phyloP scores from a whole-genome alignment of 1,140 invertebrate species.

The Drosophila repleta region DNA sequence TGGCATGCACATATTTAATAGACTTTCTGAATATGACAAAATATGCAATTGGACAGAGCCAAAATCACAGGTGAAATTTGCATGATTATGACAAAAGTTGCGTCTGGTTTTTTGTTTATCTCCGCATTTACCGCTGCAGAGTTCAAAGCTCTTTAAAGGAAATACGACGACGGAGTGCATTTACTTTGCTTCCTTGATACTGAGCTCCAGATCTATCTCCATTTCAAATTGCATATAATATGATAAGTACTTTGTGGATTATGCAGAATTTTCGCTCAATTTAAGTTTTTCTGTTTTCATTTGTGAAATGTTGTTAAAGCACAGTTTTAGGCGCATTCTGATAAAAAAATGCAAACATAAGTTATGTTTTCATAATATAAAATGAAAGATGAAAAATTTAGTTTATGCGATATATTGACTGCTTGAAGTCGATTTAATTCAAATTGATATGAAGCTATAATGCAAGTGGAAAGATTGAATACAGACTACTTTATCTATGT shows the following conservation, averaged over 20 bases:
- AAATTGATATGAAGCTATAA: neutral
- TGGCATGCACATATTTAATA: conserved; percentile 80
- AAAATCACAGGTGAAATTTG: conserved; percentile 73
- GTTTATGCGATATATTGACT: too few species aligned
- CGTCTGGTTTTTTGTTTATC: conserved; percentile 10
- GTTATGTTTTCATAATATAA: neutral
- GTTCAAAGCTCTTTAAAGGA: conserved; percentile 58
- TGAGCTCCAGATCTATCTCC: conserved; percentile 21
- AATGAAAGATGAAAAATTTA: too few species aligned
- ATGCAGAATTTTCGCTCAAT: neutral
- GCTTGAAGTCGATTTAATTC: neutral
- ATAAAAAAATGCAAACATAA: neutral
- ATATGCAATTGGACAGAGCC: conserved; percentile 56
- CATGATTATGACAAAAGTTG: conserved; percentile 72
- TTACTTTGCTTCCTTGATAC: conserved; percentile 32
- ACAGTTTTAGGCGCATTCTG: conserved; percentile 36
- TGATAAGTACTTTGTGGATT: conserved; percentile 24
- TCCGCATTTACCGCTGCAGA: conserved; percentile 17
- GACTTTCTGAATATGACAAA: conserved; percentile 73
- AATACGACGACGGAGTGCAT: conserved; percentile 27
- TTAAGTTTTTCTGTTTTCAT: neutral
- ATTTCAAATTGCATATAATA: conserved; percentile 47
- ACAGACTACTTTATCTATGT: too few species aligned
- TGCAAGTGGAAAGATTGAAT: too few species aligned
- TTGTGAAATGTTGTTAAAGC: conserved; percentile 6